Base-by-base conservation (phyloP, 2,113 vertebrate species). In the Poicephalus gulielmi region DNA sequence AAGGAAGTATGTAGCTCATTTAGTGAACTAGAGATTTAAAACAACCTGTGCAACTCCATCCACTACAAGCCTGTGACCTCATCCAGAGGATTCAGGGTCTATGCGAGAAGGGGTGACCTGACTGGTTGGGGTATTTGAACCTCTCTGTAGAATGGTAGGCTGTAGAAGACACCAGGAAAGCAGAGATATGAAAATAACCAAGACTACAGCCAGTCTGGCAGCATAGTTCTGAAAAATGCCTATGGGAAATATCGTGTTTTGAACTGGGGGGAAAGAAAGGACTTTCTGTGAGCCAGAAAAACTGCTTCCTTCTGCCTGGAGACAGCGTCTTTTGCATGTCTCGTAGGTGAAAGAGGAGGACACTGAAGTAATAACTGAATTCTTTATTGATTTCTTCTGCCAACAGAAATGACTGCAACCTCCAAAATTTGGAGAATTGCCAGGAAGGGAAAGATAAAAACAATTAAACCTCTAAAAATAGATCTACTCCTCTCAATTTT, bases 11-110 rank as follows among this genome's bases (percentile, higher is more conserved):
- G 12, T 15, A 86, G 24, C 59, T 88, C 43, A 73, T 3, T 19
- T 81, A 4, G 43, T 43, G 43, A 64, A n/a, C 15, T 17, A 71
- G 31, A 13, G 19, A 55, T 6, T 13, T 43, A 49, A 55, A 80
- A 16, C 23, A 82, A 47, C 28, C 11, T 24, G 3, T 22, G 5
- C 17, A 27, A 37, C 33, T 81, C 55, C 66, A 78, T 44, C 62
- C 18, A 17, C 24, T 46, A 33, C 28, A 70, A 35, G 25, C 3
- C 43, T 14, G 7, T 10, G 25, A 6, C 1, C 0, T 28, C 43
- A 30, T 33, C 39, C 43, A 43, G 27, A 60, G 27, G 2, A 1
- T 2, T 1, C 2, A 4, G 17, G 13, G 33, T 18, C n/a, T 9
- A 0, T 6, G 30, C 46, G 30, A 41, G 39, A 88, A 86, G 47